phyloP scores from a whole-genome alignment of 2,888 invertebrate genomes.

The Archaeoteleia sp. region DNA sequence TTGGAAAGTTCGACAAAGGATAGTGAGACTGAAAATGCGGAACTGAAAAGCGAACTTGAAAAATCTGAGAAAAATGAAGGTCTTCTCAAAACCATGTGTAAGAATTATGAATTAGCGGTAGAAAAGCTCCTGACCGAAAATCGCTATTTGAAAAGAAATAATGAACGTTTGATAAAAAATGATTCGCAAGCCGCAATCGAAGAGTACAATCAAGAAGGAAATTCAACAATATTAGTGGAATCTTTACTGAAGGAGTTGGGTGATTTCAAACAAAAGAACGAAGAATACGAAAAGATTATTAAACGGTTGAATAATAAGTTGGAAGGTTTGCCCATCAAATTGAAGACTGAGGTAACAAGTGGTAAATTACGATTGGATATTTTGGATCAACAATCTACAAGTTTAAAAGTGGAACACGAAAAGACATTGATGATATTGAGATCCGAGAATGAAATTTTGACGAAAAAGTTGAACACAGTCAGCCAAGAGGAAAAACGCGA shows the following conservation, averaged over 20 bases:
- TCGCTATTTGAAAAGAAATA: too few species aligned
- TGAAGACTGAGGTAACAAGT: conserved; percentile 6
- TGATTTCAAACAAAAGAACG: conserved; percentile 1
- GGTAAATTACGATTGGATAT: background rate
- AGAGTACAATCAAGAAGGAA: too few species aligned
- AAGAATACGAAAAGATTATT: conserved; percentile 21
- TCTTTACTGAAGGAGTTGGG: conserved; percentile 6
- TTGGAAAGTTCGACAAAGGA: too few species aligned
- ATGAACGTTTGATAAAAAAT: too few species aligned
- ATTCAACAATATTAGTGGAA: too few species aligned
- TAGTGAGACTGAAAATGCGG: too few species aligned
- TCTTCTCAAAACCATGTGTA: too few species aligned
- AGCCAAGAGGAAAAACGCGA: background rate
- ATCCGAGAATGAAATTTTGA: background rate
- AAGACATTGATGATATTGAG: background rate
- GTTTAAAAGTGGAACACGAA: background rate
- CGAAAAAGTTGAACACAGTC: background rate
- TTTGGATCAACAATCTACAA: background rate
- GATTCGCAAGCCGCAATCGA: too few species aligned
- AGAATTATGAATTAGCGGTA: too few species aligned
- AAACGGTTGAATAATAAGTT: conserved; percentile 11
- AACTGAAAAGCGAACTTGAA: too few species aligned
- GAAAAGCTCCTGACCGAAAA: too few species aligned
- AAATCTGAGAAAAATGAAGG: too few species aligned
- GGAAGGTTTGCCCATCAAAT: conserved; percentile 3